Percentiles rank a stretch among this genome's conserved stretches.
Evolutionary conservation across 1,140 invertebrate genomes (phyloP).

Genomic region (Lutraria rhynchaena): DNA sequence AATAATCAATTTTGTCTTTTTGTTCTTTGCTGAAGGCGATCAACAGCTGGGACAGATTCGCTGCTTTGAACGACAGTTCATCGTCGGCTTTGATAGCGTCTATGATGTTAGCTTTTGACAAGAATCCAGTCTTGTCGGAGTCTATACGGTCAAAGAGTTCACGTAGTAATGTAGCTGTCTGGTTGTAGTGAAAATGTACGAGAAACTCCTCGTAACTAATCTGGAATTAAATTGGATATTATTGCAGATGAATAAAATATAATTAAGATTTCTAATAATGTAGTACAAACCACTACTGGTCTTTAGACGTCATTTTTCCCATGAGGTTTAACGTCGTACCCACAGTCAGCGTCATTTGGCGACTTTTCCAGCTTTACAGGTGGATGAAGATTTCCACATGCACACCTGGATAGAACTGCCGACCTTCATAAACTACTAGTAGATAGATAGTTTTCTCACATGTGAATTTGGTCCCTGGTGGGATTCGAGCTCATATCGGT

Average conservation of each 20-base stretch:
- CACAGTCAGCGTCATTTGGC: too few relatives aligned
- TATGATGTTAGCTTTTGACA: slow-evolving; percentile 73
- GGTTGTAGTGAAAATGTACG: slow-evolving; percentile 63
- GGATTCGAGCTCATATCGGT: too few relatives aligned
- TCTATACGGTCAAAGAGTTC: slow-evolving; percentile 72
- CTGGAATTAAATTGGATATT: slow-evolving; percentile 25
- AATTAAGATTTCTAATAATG: too few relatives aligned
- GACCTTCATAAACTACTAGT: too few relatives aligned
- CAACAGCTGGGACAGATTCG: slow-evolving; percentile 70
- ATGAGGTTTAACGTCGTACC: too few relatives aligned
- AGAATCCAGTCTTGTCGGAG: slow-evolving; percentile 72
- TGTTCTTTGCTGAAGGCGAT: slow-evolving; percentile 68
- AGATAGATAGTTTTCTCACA: too few relatives aligned
- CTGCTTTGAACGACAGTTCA: slow-evolving; percentile 69
- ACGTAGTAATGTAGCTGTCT: slow-evolving; percentile 65
- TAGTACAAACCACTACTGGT: too few relatives aligned
- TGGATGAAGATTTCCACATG: slow-evolving; percentile 3
- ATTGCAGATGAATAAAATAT: neutral
- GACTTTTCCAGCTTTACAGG: too few relatives aligned
- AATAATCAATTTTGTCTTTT: slow-evolving; percentile 70
- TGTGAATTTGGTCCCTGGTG: too few relatives aligned
- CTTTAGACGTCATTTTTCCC: neutral
- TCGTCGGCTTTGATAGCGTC: slow-evolving; percentile 68
- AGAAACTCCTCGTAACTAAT: slow-evolving; percentile 76
- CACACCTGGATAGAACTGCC: too few relatives aligned